A percentile compares a stretch with the other conserved stretches of the same genome.
Conservation (phyloP, 2,888 invertebrate species). For the Tenthredo distinguenda region DNA sequence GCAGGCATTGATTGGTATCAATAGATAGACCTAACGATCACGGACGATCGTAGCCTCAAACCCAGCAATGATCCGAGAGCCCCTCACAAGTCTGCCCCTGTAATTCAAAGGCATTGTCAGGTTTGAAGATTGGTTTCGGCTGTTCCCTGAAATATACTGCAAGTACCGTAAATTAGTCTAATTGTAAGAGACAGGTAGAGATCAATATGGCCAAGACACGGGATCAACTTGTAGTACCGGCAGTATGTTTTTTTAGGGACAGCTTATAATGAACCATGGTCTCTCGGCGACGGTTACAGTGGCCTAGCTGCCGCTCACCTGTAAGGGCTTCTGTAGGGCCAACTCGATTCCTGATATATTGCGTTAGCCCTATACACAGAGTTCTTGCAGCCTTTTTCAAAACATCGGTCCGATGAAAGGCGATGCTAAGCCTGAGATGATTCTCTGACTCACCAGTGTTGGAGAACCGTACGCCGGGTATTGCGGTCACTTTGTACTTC, state of each 20-base stretch:
- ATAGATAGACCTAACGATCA: neutral
- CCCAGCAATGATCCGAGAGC: neutral
- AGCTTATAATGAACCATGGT: neutral
- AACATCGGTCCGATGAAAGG: slow-evolving; percentile 77
- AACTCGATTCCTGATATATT: slow-evolving; percentile 65
- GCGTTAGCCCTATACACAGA: slow-evolving; percentile 75
- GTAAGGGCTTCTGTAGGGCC: neutral
- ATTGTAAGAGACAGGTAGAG: neutral
- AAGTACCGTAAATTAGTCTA: neutral
- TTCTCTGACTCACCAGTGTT: slow-evolving; percentile 72
- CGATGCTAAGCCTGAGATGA: slow-evolving; percentile 79
- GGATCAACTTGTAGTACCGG: neutral
- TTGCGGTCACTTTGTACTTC: slow-evolving; percentile 77
- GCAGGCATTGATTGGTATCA: too few species aligned
- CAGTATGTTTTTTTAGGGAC: neutral
- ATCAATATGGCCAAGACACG: neutral
- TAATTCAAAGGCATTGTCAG: neutral
- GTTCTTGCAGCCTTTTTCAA: slow-evolving; percentile 73
- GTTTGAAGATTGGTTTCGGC: neutral
- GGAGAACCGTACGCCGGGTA: slow-evolving; percentile 78
- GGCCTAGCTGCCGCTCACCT: neutral
- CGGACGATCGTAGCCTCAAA: neutral
- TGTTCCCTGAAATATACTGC: neutral
- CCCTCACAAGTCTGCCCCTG: neutral
- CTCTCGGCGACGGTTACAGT: neutral